These are phyloP conservation scores for Scaptodrosophila lebanonensis DNA, from an alignment of 1,140 invertebrate species.

Conservation along the genomic window DNA sequence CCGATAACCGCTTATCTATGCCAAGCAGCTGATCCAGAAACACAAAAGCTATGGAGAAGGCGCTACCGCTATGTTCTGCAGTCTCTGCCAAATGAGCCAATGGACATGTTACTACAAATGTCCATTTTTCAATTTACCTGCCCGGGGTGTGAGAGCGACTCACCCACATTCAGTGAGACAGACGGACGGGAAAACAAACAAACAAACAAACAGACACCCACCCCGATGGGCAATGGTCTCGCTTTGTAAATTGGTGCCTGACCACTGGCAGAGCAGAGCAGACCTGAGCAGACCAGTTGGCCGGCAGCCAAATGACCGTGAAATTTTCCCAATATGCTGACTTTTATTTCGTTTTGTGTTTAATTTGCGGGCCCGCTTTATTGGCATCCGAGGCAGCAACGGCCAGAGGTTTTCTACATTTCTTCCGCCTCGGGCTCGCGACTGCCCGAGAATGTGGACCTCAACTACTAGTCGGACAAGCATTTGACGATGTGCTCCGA, in stretches of 20 bases:
- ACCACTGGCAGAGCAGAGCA: constrained; percentile 48
- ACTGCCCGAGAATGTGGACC: too few relatives aligned
- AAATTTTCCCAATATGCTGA: constrained; percentile 72
- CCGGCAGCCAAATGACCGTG: constrained; percentile 64
- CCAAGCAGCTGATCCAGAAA: constrained; percentile 56
- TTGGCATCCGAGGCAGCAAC: too few relatives aligned
- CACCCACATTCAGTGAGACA: constrained; percentile 16
- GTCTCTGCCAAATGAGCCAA: constrained; percentile 27
- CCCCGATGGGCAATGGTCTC: constrained; percentile 25
- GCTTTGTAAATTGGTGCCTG: constrained; percentile 67
- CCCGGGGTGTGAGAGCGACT: too few relatives aligned
- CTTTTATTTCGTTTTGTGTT: constrained; percentile 15
- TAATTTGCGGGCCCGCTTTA: constrained; percentile 31
- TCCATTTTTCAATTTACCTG: constrained; percentile 72
- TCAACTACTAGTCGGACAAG: too few relatives aligned
- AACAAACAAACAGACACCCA: constrained; percentile 54
- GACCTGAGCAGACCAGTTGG: constrained; percentile 10
- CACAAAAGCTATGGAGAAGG: neutral
- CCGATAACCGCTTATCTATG: constrained; percentile 55
- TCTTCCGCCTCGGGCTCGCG: too few relatives aligned
- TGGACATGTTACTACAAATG: constrained; percentile 66
- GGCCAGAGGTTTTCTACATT: too few relatives aligned
- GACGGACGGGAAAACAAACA: constrained; percentile 13
- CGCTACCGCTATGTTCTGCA: constrained; percentile 5
- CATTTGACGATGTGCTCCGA: constrained; percentile 14